phyloP scores from a whole-genome alignment of 2,888 invertebrate species.

The Melanostoma scalare region DNA sequence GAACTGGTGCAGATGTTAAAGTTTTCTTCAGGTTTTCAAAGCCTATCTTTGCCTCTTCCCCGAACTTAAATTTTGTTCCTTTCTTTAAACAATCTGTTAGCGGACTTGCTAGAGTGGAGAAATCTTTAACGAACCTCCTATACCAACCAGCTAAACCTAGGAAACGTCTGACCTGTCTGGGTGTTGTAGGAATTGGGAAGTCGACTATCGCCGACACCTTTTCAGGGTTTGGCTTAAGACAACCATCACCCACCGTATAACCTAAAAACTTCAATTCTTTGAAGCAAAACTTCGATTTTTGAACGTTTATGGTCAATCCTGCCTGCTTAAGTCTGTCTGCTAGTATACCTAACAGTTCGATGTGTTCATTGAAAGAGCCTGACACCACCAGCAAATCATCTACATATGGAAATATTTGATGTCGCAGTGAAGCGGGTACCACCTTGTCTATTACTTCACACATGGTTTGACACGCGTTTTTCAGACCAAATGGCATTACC shows the following conservation, averaged over 20 bases:
- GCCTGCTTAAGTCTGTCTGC: no score
- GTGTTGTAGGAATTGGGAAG: neutral
- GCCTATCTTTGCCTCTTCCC: neutral
- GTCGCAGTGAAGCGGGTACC: constrained; percentile 19
- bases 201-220: neutral
- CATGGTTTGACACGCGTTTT: constrained; percentile 8
- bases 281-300: no score
- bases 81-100: constrained; percentile 2
- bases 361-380: no score
- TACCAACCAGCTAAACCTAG: constrained; percentile 1
- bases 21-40: neutral
- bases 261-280: no score
- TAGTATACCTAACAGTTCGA: no score
- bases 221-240: neutral
- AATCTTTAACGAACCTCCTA: constrained; percentile 5
- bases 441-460: constrained; percentile 66
- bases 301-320: no score
- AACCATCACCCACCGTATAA: no score
- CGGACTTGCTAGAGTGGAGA: neutral
- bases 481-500: constrained; percentile 35
- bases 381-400: no score
- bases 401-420: no score
- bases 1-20: neutral
- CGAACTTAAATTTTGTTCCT: neutral
- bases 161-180: neutral